Evolutionary conservation across 2,797 vertebrate species (phyloP), one percentile per base, ranked within the genome.

Genomic region (Rhinella marina): DNA sequence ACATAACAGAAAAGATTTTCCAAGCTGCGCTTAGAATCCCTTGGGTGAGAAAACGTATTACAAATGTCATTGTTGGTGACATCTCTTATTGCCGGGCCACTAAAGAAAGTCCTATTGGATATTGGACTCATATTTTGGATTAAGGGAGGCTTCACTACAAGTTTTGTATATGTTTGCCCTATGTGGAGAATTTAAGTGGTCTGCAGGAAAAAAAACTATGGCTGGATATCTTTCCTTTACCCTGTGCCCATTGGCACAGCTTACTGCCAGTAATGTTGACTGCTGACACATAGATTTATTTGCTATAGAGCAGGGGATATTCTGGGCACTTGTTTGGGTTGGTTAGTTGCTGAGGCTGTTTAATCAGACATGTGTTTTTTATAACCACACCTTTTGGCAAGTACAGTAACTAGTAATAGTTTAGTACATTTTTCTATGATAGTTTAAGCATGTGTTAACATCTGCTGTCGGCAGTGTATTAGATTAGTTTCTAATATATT

Each of bases 271-370:
- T 11, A 12, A 57, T 23, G 13, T 19, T 62, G 27, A 41, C 7
- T 32, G 79, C 57, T 81, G 79, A 62, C 57, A 62, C 7, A 62
- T 48, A 81, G 48, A 81, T 61, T 32, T 7, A 61, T 81, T 81
- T 1, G 11, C 16, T 11, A 17, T 41, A 80, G 78, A 61, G 61
- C 78, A 61, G 27, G 27, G 79, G 29, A 81, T 62, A 61, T 80
- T 56, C 78, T 80, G 78, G 56, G 56, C 41, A 80, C 25, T 57
- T 52, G 76, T 80, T 61, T 11, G 77, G 13, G 59, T 52, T 79
- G 50, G 76, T n/a, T 50, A n/a, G 10, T 54, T 13, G 29, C 68
- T 70, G 68, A 29, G 27, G 32, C 1, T 32, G 27, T 70, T n/a
- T n/a, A 41, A 16, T 0, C 32, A 7, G 68, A 48, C 64, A 27